Evolutionary conservation across 2,888 invertebrate genomes (phyloP), one percentile per base, ranked within the genome.

Genomic region (Callyntrura sp.): DNA sequence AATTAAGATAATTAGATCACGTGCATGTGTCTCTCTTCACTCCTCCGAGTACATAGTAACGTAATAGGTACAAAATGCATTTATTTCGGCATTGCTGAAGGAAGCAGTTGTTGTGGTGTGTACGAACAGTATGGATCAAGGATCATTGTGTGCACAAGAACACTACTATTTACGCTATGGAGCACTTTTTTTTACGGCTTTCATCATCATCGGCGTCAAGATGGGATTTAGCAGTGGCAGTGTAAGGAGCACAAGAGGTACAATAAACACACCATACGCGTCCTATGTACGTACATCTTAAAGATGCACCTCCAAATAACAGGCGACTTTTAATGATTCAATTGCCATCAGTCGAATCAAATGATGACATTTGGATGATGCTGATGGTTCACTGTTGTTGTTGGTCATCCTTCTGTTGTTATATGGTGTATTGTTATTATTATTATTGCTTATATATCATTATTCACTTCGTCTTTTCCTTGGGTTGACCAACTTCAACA

Each of bases 1-100:
- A 87, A 87, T 87, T 81, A 82, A 87, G 79, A 60, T 79, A 87
- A 87, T 87, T 87, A 87, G 87, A 87, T 87, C 87, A 87, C 87
- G 87, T 87, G 87, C 81, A 73, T 57, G 43, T 82, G 17, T 86
- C 51, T 65, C 43, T 83, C 76, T 68, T 43, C 9, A 43, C 43
- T 25, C 51, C 51, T 76, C 25, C 23, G 43, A 76, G 76, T 25
- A 55, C 25, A n/a, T 9, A 12, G 5, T 23, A 48, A 11, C 51
- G 76, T 51, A 76, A 51, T 25, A 35, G 11, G 45, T 73, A 48
- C 25, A 62, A 62, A 43, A 12, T 60, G 17, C 20, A 51, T 60
- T n/a, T n/a, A 25, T 23, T 73, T 35, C 35, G 35, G 17, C 73
- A 45, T 48, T 35, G 35, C 73, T 73, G 51, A 76, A 55, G 76